Evolutionary conservation across 2,888 invertebrate genomes (phyloP), one percentile per base, ranked within the genome.

Genomic region (Coleophora flavipennella): DNA sequence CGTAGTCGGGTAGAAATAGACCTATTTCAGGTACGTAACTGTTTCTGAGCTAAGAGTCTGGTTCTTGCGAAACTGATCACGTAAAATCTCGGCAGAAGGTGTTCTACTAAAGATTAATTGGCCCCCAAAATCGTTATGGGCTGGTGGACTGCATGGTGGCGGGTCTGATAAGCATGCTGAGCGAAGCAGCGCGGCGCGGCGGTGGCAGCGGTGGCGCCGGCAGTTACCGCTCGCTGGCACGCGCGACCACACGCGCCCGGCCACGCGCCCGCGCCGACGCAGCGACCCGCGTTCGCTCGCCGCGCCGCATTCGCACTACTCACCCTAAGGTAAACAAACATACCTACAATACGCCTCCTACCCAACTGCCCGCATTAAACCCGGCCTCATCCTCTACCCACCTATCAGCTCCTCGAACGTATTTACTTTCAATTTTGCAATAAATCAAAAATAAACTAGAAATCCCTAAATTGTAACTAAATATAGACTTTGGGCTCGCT

Each of bases 201-300:
- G 43, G 40, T n/a, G 52, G 49, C 51, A 58, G 57, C 60, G 53
- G 57, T 57, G 52, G 55, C 67, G 61, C 55, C 69, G 64, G 79
- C 80, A 81, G 81, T 81, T 57, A 65, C 61, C 62, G 51, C 71
- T 76, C 70, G 78, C 65, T 71, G 75, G 75, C 75, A 71, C 64
- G 70, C 70, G 79, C 72, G 81, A 73, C 62, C 71, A 77, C 71
- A 78, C 83, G 83, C 78, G 80, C 74, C 52, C 55, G 61, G 73
- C 74, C 71, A 72, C 70, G 62, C 61, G 51, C 50, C 58, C 59
- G 62, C 64, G 55, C 54, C 59, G 59, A 58, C 59, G 52, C 43
- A 59, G 66, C 59, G 71, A 55, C 45, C 52, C 61, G 55, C 62
- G 55, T 62, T 51, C 61, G 55, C 62, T 56, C 62, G 50, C 52